A percentile compares a stretch with the other conserved stretches of the same genome.
phyloP scores from a whole-genome alignment of 92 coral and sea anemone genomes.

The Porites cylindrica region DNA sequence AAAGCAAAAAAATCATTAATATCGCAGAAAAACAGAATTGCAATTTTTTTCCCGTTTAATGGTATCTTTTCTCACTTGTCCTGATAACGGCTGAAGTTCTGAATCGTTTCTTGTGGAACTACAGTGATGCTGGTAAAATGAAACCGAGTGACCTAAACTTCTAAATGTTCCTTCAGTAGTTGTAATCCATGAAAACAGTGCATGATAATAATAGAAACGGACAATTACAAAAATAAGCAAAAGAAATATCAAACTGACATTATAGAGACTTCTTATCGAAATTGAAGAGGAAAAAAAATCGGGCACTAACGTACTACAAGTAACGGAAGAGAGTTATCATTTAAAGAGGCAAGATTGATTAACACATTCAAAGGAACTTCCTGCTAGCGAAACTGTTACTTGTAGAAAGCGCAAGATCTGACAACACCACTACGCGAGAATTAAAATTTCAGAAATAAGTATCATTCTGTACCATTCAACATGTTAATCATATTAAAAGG shows the following conservation, averaged over 20 bases:
- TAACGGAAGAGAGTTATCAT: slow-evolving; percentile 67
- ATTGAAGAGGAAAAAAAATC: slow-evolving; percentile 10
- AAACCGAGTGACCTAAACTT: background rate
- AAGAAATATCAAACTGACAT: slow-evolving; percentile 5
- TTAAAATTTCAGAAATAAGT: background rate
- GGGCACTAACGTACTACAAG: slow-evolving; percentile 21
- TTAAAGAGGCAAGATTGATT: slow-evolving; percentile 74
- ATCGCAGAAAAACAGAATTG: background rate
- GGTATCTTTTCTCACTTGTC: slow-evolving; percentile 24
- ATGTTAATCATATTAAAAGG: slow-evolving; percentile 37
- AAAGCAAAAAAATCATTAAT: background rate
- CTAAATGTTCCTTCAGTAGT: background rate
- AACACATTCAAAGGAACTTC: slow-evolving; percentile 78
- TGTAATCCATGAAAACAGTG: background rate
- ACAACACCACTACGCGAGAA: background rate
- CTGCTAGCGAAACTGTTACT: slow-evolving; percentile 39
- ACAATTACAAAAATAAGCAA: background rate
- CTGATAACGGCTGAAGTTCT: slow-evolving; percentile 14
- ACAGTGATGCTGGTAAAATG: slow-evolving; percentile 2
- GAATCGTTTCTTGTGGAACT: background rate
- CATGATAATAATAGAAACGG: background rate
- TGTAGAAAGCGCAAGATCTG: slow-evolving; percentile 3
- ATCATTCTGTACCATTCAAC: slow-evolving; percentile 27
- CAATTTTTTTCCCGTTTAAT: slow-evolving; percentile 24
- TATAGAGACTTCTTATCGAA: background rate